Conservation (phyloP, 2,797 vertebrate genomes). For the Micromesistius poutassou region DNA sequence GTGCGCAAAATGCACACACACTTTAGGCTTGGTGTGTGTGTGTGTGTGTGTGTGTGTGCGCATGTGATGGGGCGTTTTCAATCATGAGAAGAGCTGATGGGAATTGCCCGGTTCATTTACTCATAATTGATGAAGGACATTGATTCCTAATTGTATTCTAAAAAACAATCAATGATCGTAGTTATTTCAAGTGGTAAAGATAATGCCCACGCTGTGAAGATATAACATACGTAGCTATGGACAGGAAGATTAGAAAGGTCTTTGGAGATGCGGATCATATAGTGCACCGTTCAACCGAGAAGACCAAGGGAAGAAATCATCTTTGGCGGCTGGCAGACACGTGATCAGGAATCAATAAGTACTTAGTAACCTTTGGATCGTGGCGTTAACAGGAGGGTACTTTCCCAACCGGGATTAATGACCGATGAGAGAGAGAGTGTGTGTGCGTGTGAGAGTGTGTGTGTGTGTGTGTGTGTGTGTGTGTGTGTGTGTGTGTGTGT, state of each 20-base stretch:
- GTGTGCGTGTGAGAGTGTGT: not conserved
- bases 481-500: not conserved
- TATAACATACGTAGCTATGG: not conserved
- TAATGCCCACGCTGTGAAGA: not conserved
- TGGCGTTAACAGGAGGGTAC: not conserved
- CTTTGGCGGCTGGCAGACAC: not conserved
- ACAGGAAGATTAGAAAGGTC: not conserved
- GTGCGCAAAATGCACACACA: too few relatives aligned
- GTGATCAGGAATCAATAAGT: not conserved
- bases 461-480: constrained; percentile 6
- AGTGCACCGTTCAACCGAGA: not conserved
- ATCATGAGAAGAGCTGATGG: too few relatives aligned
- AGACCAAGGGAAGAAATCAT: not conserved
- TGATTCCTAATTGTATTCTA: not conserved
- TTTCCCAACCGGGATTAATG: not conserved
- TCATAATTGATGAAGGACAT: not conserved
- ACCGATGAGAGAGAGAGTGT: not conserved
- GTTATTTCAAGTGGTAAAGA: not conserved
- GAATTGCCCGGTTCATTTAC: too few relatives aligned
- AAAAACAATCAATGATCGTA: too few relatives aligned
- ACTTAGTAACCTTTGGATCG: not conserved
- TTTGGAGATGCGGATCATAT: not conserved
- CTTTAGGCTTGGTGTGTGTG: too few relatives aligned
- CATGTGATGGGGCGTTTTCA: too few relatives aligned
- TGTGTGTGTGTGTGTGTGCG: too few relatives aligned